Evolutionary conservation across 2,888 invertebrate species (phyloP).

Genomic region (Diabrotica balteata): DNA sequence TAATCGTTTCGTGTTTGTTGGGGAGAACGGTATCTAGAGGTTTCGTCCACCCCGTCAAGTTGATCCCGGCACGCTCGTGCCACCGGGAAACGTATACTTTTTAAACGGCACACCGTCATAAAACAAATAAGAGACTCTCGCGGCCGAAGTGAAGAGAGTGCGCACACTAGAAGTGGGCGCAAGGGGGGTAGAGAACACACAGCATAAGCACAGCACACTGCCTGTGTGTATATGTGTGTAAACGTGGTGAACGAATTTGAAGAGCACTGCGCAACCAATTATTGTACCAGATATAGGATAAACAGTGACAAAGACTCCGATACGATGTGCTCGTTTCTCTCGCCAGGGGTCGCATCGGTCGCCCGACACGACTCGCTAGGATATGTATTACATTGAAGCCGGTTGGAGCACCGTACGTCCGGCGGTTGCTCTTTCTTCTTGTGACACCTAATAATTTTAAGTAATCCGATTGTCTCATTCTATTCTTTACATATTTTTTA

Average conservation of each 20-base stretch:
- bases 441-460: too few species aligned
- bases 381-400: constrained; percentile 7
- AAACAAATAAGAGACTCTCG: constrained; percentile 36
- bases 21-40: too few species aligned
- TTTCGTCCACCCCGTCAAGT: neutral
- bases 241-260: constrained; percentile 52
- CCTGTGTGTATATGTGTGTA: constrained; percentile 36
- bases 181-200: constrained; percentile 1
- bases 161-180: constrained; percentile 10
- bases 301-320: constrained; percentile 53
- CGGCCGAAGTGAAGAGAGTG: constrained; percentile 15
- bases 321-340: constrained; percentile 26
- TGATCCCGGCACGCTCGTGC: constrained; percentile 25
- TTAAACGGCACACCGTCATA: constrained; percentile 36
- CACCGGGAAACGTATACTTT: constrained; percentile 30
- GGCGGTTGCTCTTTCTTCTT: neutral
- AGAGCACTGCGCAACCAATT: constrained; percentile 56
- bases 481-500: too few species aligned
- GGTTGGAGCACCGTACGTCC: constrained; percentile 2
- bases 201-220: constrained; percentile 22
- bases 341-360: constrained; percentile 19
- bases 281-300: constrained; percentile 56
- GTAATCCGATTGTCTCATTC: too few species aligned
- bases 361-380: constrained; percentile 11
- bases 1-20: too few species aligned